Percentiles rank a stretch among this genome's conserved stretches.
These are phyloP conservation scores for Camarhynchus parvulus DNA, from an alignment of 2,113 vertebrate species.

Conservation along the genomic window DNA sequence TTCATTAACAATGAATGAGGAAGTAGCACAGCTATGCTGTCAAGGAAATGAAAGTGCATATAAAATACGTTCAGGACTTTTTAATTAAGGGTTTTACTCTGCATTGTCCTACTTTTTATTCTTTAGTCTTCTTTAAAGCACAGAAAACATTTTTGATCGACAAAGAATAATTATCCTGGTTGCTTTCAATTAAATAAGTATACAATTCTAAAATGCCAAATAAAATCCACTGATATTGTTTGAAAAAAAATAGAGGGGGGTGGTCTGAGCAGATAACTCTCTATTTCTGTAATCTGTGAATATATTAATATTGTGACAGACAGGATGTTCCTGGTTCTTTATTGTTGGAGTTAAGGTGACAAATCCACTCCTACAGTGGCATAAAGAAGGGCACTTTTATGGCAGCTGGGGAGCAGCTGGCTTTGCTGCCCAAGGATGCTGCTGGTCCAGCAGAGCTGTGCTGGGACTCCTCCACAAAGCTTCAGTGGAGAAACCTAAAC, in stretches of 20 bases:
- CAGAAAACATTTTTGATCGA: not conserved
- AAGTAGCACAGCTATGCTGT: slow-evolving; percentile 22
- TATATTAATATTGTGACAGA: not conserved
- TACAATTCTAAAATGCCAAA: not conserved
- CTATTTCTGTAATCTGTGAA: not conserved
- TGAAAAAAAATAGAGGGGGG: not conserved
- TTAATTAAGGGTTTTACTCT: slow-evolving; percentile 32
- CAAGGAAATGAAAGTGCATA: slow-evolving; percentile 53
- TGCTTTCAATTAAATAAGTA: slow-evolving; percentile 27
- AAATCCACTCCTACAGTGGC: not conserved
- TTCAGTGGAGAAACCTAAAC: not conserved
- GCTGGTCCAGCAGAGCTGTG: not conserved
- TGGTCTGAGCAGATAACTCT: not conserved
- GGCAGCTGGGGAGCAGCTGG: not conserved
- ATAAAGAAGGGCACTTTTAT: not conserved
- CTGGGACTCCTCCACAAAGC: not conserved
- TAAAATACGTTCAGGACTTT: slow-evolving; percentile 4
- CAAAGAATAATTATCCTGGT: not conserved
- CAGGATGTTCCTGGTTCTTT: not conserved
- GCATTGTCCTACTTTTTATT: slow-evolving; percentile 49
- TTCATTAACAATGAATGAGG: slow-evolving; percentile 58
- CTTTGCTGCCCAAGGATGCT: not conserved
- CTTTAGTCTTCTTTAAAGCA: slow-evolving; percentile 15
- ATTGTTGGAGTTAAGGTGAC: not conserved
- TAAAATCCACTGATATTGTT: not conserved